Evolutionary conservation across 2,888 invertebrate species (phyloP).

Genomic region (Mylabris sibirica): DNA sequence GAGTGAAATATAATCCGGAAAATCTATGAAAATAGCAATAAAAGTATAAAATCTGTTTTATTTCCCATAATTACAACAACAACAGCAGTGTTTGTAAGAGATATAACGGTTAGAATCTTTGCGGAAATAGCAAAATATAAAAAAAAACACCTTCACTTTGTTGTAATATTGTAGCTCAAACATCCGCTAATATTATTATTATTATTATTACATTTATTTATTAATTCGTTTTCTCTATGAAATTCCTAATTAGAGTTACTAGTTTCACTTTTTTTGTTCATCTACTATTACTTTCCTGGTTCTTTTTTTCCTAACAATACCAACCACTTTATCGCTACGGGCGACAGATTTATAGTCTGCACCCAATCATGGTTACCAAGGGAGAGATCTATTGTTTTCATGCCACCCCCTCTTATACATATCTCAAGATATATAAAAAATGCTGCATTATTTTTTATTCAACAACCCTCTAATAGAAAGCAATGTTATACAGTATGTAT

Average conservation of each 20-base stretch:
- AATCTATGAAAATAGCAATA: slow-evolving; percentile 12
- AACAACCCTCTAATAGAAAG: not conserved
- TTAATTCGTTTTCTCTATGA: not conserved
- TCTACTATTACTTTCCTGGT: not conserved
- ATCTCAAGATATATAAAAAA: slow-evolving; percentile 26
- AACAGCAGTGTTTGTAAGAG: not conserved
- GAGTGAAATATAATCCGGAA: not conserved
- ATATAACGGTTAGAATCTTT: slow-evolving; percentile 4
- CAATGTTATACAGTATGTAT: not conserved
- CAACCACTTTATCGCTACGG: slow-evolving; percentile 41
- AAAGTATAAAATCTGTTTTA: not conserved
- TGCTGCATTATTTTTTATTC: slow-evolving; percentile 30
- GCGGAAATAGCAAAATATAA: not conserved
- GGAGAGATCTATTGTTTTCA: slow-evolving; percentile 28
- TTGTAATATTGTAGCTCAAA: not conserved
- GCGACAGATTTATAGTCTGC: slow-evolving; percentile 44
- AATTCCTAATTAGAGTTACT: not conserved
- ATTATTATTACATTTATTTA: not conserved
- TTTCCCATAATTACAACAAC: slow-evolving; percentile 11
- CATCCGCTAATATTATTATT: not conserved
- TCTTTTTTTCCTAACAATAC: not conserved
- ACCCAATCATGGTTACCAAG: slow-evolving; percentile 26
- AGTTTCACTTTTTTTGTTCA: slow-evolving; percentile 4
- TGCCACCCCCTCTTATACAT: slow-evolving; percentile 18
- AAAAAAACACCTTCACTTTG: not conserved